phyloP scores from a whole-genome alignment of 1,140 invertebrate genomes.

The Protaetia brevitarsis region DNA sequence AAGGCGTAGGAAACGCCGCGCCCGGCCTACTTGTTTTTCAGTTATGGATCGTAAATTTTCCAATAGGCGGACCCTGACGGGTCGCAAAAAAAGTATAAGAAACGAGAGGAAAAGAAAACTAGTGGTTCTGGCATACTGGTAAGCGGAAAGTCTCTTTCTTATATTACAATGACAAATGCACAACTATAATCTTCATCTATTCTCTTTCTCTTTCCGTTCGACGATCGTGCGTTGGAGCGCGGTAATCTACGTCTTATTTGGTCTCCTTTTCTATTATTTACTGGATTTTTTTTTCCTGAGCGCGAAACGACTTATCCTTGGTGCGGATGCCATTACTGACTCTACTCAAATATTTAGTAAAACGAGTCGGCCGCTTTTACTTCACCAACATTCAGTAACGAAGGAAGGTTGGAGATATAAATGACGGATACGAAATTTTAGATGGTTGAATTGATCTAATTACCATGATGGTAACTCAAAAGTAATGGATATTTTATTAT shows the following conservation, averaged over 20 bases:
- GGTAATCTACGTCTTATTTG: constrained; percentile 8
- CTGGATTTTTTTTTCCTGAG: not conserved
- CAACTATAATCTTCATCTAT: constrained; percentile 14
- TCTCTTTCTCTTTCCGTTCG: not conserved
- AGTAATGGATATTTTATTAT: too few relatives aligned
- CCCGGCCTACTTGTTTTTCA: constrained; percentile 15
- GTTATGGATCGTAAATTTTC: constrained; percentile 18
- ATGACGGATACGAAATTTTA: too few relatives aligned
- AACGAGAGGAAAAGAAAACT: constrained; percentile 11
- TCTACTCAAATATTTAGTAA: constrained; percentile 13
- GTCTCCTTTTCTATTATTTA: constrained; percentile 13
- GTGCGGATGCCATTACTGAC: not conserved
- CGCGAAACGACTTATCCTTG: constrained; percentile 1
- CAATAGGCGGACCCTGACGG: not conserved
- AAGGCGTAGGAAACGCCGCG: not conserved
- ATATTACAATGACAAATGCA: constrained; percentile 18
- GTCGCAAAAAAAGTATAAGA: constrained; percentile 2
- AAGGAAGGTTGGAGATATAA: not conserved
- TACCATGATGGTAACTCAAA: not conserved
- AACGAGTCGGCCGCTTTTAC: not conserved
- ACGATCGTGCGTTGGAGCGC: not conserved
- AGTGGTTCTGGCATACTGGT: not conserved
- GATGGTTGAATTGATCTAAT: not conserved
- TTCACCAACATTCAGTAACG: not conserved
- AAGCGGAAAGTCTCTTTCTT: constrained; percentile 14